phyloP scores from a whole-genome alignment of 2,797 vertebrate species.

The Typhlichthys eigenmanni region DNA sequence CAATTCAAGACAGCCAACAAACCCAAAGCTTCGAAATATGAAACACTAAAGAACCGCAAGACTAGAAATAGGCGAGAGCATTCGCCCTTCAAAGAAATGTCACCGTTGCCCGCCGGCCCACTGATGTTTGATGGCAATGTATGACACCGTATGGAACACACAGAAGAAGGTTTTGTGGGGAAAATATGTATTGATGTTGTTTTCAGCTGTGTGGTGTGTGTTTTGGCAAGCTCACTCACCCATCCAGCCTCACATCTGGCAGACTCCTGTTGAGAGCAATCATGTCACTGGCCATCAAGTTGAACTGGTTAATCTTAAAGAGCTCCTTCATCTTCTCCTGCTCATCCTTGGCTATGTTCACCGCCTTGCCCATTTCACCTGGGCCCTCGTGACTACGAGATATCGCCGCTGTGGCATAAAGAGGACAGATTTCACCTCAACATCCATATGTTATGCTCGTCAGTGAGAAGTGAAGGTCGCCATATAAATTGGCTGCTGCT shows the following conservation, averaged over 20 bases:
- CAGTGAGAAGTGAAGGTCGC: too few species aligned
- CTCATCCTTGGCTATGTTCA: slow-evolving; percentile 89
- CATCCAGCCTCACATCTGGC: slow-evolving; percentile 92
- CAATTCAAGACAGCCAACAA: not conserved
- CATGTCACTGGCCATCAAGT: slow-evolving; percentile 97
- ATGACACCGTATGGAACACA: slow-evolving; percentile 5
- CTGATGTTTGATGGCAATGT: not conserved
- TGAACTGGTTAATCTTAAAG: slow-evolving; percentile 99
- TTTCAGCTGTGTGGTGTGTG: not conserved
- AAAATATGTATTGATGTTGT: not conserved
- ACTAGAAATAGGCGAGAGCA: slow-evolving; percentile 6
- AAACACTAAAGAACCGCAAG: slow-evolving; percentile 1
- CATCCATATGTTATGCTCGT: too few species aligned
- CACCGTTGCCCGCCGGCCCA: not conserved
- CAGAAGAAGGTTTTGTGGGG: not conserved
- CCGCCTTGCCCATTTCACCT: slow-evolving; percentile 96
- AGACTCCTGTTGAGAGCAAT: slow-evolving; percentile 95
- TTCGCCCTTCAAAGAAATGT: slow-evolving; percentile 3
- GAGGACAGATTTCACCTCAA: not conserved
- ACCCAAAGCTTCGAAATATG: slow-evolving; percentile 1
- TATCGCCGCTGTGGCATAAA: slow-evolving; percentile 86
- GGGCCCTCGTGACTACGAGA: slow-evolving; percentile 93
- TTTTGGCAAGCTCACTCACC: slow-evolving; percentile 77
- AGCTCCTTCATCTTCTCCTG: slow-evolving; percentile 99
- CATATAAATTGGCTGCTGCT: too few species aligned